Evolutionary conservation across 2,113 vertebrate genomes (phyloP).

Genomic region (Clarias macrocephalus): DNA sequence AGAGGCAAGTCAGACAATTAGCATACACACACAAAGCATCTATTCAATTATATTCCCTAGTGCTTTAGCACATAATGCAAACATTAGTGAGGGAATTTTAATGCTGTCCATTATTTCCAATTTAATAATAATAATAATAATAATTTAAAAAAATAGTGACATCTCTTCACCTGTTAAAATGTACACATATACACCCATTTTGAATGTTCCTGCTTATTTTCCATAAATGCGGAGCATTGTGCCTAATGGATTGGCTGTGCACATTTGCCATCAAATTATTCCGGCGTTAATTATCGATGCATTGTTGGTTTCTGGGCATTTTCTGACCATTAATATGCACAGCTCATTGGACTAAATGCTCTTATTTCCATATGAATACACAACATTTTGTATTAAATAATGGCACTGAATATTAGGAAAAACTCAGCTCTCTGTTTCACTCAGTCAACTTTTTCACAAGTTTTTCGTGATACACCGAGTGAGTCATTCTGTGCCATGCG

Average conservation of each 20-base stretch:
- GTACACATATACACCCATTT: slow-evolving; percentile 15
- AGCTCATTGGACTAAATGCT: slow-evolving; percentile 16
- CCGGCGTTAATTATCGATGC: neutral
- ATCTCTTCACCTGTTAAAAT: slow-evolving; percentile 15
- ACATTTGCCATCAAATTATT: slow-evolving; percentile 26
- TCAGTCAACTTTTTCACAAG: slow-evolving; percentile 34
- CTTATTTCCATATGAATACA: slow-evolving; percentile 52
- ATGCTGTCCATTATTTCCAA: slow-evolving; percentile 42
- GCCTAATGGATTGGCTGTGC: slow-evolving; percentile 29
- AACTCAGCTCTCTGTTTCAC: slow-evolving; percentile 27
- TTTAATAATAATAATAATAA: neutral
- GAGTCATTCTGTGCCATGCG: slow-evolving; percentile 40
- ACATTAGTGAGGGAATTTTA: slow-evolving; percentile 51
- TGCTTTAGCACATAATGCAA: slow-evolving; percentile 50
- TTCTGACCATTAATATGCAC: slow-evolving; percentile 27
- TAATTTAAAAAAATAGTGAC: neutral
- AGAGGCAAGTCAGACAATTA: slow-evolving; percentile 25
- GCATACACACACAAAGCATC: slow-evolving; percentile 35
- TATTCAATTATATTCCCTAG: slow-evolving; percentile 54
- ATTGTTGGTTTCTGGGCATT: slow-evolving; percentile 9
- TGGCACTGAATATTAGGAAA: slow-evolving; percentile 27
- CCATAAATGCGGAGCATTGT: slow-evolving; percentile 23
- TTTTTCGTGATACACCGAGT: slow-evolving; percentile 28
- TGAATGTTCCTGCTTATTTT: slow-evolving; percentile 32
- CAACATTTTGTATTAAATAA: slow-evolving; percentile 22